Base-by-base conservation (phyloP, 2,888 invertebrate genomes). In the Cataglyphis albicans region DNA sequence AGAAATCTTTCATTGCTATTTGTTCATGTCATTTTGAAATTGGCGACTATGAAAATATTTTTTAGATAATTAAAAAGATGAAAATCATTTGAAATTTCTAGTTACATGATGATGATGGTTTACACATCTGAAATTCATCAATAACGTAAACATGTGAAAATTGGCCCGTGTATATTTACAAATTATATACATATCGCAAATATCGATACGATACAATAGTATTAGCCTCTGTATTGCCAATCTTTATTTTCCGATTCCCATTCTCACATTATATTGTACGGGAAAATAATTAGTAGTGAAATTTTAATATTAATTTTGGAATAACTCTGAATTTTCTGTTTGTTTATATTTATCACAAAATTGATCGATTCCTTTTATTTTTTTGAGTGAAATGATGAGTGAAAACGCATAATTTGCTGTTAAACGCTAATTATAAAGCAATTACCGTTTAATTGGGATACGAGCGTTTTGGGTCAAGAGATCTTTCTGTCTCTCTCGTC, bases 391-490 rank as follows among this genome's bases (percentile, higher is more conserved):
- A 35, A 12, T 41, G 41, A 57, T 9, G 21, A 72, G 72, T 35
- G 21, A 15, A 32, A 7, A 57, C 21, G 59, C 15, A 67, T 82
- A 65, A 82, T 32, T 83, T 72, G 65, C 35, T 29, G 18, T 12
- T 84, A 80, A 67, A 35, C 82, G 74, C 83, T 87, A 86, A 90
- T 90, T 86, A 87, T 87, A 89, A 90, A 86, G 84, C 82, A 85
- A 90, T 74, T 81, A 64, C 67, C 84, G 81, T 85, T 90, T 90
- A 92, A 92, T 91, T 91, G 88, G 90, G 89, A 89, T 91, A 78
- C 87, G 84, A 88, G 84, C 86, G 91, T 88, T 91, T 52, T 91
- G 92, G 92, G 93, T 92, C 93, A 93, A 93, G 91, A 92, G 91
- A 92, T 91, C 91, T 52, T n/a, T 52, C 52, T n/a, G 7, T 52